Evolutionary conservation across 2,797 vertebrate species (phyloP), one percentile per base, ranked within the genome.

Genomic region (Mico argentatus): DNA sequence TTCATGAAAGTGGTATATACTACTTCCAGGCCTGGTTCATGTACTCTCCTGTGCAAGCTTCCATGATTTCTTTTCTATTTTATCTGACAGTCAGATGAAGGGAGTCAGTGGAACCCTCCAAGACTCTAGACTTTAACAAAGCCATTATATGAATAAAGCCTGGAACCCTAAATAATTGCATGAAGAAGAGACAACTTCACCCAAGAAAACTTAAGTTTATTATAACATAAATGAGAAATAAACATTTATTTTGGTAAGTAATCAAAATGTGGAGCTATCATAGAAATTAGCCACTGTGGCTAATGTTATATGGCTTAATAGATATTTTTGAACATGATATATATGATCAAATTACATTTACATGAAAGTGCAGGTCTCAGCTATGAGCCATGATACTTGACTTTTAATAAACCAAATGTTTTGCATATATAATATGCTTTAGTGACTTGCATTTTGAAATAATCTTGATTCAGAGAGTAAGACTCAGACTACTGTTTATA

Each of bases 371-470:
- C 8, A 92, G 39, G 0, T 88, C n/a, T 12, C 22, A 80, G 8
- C 4, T 4, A 93, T 30, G 30, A 77, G 30, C 4, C 4, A 79
- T n/a, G 24, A 12, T 8, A 83, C 7, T 75, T 17, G 15, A 5
- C 27, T 82, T 81, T 96, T 83, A 95, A 48, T 70, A 26, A 88
- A 24, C 1, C 30, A 77, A 44, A 88, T 13, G 10, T 61, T 95
- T 70, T 44, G 15, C 30, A 44, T 82, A 61, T 17, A 13, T 73
- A 52, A 48, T 93, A 13, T 41, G 46, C 36, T 85, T 97, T 19
- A 79, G 39, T 41, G 10, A 9, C 15, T 83, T 93, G 9, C 19
- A 50, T 95, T 90, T 93, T 81, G 13, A 82, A 95, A 95, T 89
- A 20, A 80, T 57, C 13, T 52, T 50, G 83, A 84, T 14, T 33